These are phyloP conservation scores for Trachurus trachurus DNA, from an alignment of 2,797 vertebrate species.

Conservation along the genomic window DNA sequence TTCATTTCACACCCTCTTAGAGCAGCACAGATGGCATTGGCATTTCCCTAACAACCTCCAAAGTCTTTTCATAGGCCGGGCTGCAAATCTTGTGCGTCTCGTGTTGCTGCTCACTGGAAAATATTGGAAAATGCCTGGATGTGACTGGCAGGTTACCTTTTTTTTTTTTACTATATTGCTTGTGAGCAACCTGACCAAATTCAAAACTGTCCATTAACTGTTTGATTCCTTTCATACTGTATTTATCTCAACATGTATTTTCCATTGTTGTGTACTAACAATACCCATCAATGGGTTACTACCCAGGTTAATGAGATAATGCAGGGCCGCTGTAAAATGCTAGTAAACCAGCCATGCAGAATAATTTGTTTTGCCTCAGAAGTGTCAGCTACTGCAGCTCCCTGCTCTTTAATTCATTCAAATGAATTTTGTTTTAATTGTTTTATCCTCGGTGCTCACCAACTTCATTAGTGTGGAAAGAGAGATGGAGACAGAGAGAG, in stretches of 20 bases:
- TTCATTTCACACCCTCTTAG: constrained; percentile 84
- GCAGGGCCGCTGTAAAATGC: constrained; percentile 71
- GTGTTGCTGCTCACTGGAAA: constrained; percentile 28
- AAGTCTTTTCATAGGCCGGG: constrained; percentile 52
- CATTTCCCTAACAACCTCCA: constrained; percentile 75
- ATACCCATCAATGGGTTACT: constrained; percentile 67
- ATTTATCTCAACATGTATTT: constrained; percentile 35
- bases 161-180: too few relatives aligned
- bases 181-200: neutral
- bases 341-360: constrained; percentile 73
- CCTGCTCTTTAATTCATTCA: constrained; percentile 79
- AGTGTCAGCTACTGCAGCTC: constrained; percentile 67
- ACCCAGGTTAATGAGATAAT: constrained; percentile 72
- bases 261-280: constrained; percentile 56
- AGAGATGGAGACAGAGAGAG: constrained; percentile 16
- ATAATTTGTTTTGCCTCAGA: constrained; percentile 76
- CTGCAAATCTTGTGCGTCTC: constrained; percentile 46
- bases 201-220: neutral
- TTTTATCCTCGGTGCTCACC: constrained; percentile 74
- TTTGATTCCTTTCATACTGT: constrained; percentile 4
- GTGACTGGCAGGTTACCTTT: neutral
- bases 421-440: constrained; percentile 82
- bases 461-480: constrained; percentile 75
- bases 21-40: constrained; percentile 79
- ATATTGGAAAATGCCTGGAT: constrained; percentile 29